A percentile compares a stretch with the other conserved stretches of the same genome.
phyloP scores from a whole-genome alignment of 2,113 vertebrate species.

The Rhadina sibilatrix region DNA sequence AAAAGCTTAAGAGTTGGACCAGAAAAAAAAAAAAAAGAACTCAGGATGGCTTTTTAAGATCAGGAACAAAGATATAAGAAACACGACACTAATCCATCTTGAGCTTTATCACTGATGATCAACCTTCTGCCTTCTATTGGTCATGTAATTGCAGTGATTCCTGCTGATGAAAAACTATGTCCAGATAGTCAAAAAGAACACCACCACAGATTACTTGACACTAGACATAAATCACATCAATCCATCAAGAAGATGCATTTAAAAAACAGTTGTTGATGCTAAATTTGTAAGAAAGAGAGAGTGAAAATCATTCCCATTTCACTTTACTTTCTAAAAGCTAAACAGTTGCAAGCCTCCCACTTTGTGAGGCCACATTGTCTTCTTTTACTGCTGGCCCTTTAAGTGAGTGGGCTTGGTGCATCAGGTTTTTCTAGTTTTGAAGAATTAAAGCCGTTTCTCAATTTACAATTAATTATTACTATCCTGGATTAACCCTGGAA shows the following conservation, averaged over 20 bases:
- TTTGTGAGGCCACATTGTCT: constrained; percentile 62
- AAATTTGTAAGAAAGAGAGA: constrained; percentile 12
- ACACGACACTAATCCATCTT: constrained; percentile 72
- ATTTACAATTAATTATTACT: constrained; percentile 89
- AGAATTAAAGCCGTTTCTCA: constrained; percentile 84
- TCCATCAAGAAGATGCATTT: neutral
- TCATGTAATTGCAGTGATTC: constrained; percentile 86
- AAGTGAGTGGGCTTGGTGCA: constrained; percentile 62
- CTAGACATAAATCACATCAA: neutral
- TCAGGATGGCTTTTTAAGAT: constrained; percentile 80
- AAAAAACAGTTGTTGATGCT: neutral
- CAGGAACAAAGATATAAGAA: constrained; percentile 80
- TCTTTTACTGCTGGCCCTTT: constrained; percentile 60
- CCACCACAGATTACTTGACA: constrained; percentile 72
- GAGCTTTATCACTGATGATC: constrained; percentile 68
- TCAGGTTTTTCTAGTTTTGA: constrained; percentile 82
- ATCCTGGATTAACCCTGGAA: constrained; percentile 75
- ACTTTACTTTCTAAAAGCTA: constrained; percentile 24
- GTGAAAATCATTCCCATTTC: constrained; percentile 14
- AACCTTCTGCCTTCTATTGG: constrained; percentile 66
- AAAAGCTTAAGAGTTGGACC: constrained; percentile 26
- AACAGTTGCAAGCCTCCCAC: neutral
- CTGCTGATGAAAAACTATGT: constrained; percentile 81
- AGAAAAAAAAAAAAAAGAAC: constrained; percentile 72
- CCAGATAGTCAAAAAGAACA: constrained; percentile 78